Base-by-base conservation (phyloP, 2,888 invertebrate species). In the Volucella zonaria region DNA sequence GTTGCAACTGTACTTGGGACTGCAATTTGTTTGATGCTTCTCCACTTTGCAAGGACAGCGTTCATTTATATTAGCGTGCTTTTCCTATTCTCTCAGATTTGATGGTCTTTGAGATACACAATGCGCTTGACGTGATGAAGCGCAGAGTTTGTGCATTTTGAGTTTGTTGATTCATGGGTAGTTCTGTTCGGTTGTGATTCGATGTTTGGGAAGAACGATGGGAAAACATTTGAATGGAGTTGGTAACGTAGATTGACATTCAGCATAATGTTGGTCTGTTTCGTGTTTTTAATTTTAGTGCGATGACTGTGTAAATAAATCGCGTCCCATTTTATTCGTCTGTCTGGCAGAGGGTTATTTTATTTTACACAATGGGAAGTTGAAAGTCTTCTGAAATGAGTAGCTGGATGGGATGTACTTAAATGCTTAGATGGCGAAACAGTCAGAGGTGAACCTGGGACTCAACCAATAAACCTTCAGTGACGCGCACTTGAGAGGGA, bases 1-100 rank as follows among this genome's bases (percentile, higher is more conserved):
- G 31, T 54, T 70, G 66, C 66, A 83, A 83, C 83, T 80, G 80
- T 83, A 80, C 54, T 75, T 75, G 66, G 42, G 77, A 59, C 51
- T 82, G 71, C 79, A 67, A 80, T 80, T 67, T 80, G 75, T 71
- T n/a, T 75, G 80, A 75, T 71, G 61, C n/a, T 61, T 47, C 61
- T 75, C 66, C 54, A 23, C 11, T 31, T 6, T 15, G 70, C 74
- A 82, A 83, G 79, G 83, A 83, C 83, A 80, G 70, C 31, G 47
- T 59, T 79, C 82, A 79, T 83, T 83, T 70, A 82, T 82, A 68
- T 70, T 40, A 73, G 54, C 78, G 42, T 6, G 14, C 75, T 61
- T 64, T 68, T 59, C 42, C 38, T 23, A 23, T 31, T 51, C 8
- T 42, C 4, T 51, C 10, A 38, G 51, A 51, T 61, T 31, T 31